Evolutionary conservation across 2,797 vertebrate species (phyloP).

Genomic region (Ficedula albicollis): DNA sequence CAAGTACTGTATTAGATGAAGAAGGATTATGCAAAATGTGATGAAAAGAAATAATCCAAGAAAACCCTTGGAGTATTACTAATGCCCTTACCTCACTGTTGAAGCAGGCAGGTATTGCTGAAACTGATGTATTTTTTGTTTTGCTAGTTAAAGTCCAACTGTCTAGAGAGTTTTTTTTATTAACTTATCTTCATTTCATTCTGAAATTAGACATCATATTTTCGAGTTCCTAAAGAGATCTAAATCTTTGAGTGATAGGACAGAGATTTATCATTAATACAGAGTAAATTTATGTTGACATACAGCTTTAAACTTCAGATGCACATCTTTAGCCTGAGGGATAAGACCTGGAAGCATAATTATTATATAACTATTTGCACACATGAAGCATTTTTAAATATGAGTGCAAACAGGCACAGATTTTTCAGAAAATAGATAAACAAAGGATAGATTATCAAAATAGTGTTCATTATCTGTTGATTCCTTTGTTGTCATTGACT

Average conservation of each 20-base stretch:
- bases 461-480: not conserved
- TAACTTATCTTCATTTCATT: not conserved
- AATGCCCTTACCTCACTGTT: not conserved
- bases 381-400: not conserved
- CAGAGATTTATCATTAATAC: not conserved
- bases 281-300: not conserved
- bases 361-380: not conserved
- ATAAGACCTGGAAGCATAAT: not conserved
- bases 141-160: not conserved
- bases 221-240: not conserved
- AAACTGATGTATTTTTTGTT: not conserved
- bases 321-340: not conserved
- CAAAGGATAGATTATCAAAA: not conserved
- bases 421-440: conserved; percentile 3
- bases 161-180: not conserved
- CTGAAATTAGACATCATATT: not conserved
- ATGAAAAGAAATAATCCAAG: not conserved
- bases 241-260: not conserved
- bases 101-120: not conserved
- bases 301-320: not conserved
- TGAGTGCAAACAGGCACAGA: not conserved
- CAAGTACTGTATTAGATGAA: not conserved
- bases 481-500: not conserved
- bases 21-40: not conserved
- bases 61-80: not conserved